These are phyloP conservation scores for Gobiocypris rarus DNA, from an alignment of 2,113 vertebrate species.

Conservation along the genomic window DNA sequence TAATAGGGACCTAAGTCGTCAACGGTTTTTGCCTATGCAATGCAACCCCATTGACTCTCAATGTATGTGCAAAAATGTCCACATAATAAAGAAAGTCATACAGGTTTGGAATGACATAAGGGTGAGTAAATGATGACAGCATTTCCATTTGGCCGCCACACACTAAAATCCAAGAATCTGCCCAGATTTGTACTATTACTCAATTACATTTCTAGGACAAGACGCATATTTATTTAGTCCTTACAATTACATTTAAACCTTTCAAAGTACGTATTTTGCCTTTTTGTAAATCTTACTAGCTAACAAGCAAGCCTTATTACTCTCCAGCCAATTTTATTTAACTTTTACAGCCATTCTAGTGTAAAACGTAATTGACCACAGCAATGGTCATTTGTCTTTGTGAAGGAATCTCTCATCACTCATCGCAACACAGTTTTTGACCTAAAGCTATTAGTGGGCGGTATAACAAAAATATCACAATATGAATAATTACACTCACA, in stretches of 20 bases:
- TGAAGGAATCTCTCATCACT: not conserved
- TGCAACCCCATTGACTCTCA: not conserved
- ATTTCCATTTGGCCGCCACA: not conserved
- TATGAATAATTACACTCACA: not conserved
- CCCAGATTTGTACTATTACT: not conserved
- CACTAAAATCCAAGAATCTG: not conserved
- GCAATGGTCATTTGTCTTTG: conserved; percentile 2
- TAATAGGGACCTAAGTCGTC: not conserved
- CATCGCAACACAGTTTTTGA: not conserved
- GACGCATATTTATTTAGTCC: not conserved
- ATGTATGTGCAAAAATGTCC: no score
- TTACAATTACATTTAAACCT: not conserved
- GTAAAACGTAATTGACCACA: conserved; percentile 12
- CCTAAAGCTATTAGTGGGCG: not conserved
- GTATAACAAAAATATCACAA: not conserved
- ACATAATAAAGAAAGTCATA: not conserved
- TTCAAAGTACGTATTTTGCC: not conserved
- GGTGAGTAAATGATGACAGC: not conserved
- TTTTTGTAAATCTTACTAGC: not conserved
- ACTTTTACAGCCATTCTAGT: not conserved
- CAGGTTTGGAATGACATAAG: not conserved
- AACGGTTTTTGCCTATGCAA: not conserved
- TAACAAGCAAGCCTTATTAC: not conserved
- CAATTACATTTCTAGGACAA: not conserved
- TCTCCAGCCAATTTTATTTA: not conserved